phyloP scores from a whole-genome alignment of 2,888 invertebrate species.

The Lepidocyrtoides sp. region DNA sequence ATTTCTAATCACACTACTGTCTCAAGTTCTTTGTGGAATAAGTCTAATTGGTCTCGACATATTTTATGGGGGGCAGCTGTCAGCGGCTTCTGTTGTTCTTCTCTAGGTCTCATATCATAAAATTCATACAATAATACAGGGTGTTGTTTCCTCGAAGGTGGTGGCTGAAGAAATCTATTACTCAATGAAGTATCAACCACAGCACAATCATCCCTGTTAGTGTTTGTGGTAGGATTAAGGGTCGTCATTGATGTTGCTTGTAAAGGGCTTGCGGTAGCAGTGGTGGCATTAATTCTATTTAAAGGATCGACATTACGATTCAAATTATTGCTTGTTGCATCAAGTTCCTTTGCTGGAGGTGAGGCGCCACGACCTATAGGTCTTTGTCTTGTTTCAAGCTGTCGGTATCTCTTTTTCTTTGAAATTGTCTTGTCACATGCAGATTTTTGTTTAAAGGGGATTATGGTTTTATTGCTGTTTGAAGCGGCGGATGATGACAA shows the following conservation, averaged over 20 bases:
- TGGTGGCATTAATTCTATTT: slow-evolving; percentile 22
- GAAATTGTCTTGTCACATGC: slow-evolving; percentile 70
- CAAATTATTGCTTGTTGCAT: slow-evolving; percentile 7
- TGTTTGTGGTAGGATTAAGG: background rate
- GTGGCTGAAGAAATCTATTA: slow-evolving; percentile 82
- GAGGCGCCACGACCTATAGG: slow-evolving; percentile 81
- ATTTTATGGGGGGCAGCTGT: slow-evolving; percentile 79
- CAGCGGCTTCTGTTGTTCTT: slow-evolving; percentile 74
- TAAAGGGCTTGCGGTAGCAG: background rate
- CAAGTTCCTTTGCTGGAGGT: slow-evolving; percentile 72
- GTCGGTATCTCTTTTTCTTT: slow-evolving; percentile 71
- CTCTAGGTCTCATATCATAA: slow-evolving; percentile 77
- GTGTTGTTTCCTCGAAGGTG: slow-evolving; percentile 84
- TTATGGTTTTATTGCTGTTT: background rate
- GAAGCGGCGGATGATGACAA: slow-evolving; percentile 40
- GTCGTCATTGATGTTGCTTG: background rate
- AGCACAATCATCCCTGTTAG: slow-evolving; percentile 1
- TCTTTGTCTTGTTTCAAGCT: slow-evolving; percentile 79
- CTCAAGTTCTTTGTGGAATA: slow-evolving; percentile 81
- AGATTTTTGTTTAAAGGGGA: slow-evolving; percentile 62
- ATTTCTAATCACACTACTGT: slow-evolving; percentile 80
- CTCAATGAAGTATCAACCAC: slow-evolving; percentile 16
- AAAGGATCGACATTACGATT: slow-evolving; percentile 37
- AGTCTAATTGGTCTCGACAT: slow-evolving; percentile 81
- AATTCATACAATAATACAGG: slow-evolving; percentile 84